These are phyloP conservation scores for Alloplasta piceator DNA, from an alignment of 2,888 invertebrate species.

Conservation along the genomic window DNA sequence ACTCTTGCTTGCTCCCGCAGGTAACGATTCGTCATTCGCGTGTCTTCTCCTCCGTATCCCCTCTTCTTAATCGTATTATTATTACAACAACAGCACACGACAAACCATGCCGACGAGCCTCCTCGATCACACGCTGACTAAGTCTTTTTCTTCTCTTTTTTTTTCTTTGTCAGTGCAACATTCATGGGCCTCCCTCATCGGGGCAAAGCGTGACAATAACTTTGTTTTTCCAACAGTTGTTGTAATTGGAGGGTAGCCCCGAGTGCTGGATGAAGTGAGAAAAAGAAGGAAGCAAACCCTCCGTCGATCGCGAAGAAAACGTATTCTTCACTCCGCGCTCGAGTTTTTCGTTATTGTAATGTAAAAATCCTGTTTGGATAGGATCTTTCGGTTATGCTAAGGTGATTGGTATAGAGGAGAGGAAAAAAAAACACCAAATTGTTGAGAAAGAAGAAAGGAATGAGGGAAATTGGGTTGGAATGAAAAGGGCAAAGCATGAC, in stretches of 20 bases:
- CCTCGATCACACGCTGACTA: too few species aligned
- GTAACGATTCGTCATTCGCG: slow-evolving; percentile 46
- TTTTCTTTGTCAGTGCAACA: slow-evolving; percentile 15
- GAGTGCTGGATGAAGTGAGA: neutral
- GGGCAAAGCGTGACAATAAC: slow-evolving; percentile 44
- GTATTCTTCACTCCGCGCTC: slow-evolving; percentile 28
- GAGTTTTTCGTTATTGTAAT: slow-evolving; percentile 60
- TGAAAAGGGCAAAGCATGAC: slow-evolving; percentile 50
- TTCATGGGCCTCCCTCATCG: slow-evolving; percentile 33
- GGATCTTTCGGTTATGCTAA: slow-evolving; percentile 30
- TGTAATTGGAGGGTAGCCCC: slow-evolving; percentile 42
- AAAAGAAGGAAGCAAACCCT: slow-evolving; percentile 18
- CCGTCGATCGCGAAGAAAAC: slow-evolving; percentile 27
- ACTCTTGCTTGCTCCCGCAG: slow-evolving; percentile 4
- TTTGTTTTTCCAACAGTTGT: slow-evolving; percentile 61
- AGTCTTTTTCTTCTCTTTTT: neutral
- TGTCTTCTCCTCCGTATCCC: slow-evolving; percentile 19
- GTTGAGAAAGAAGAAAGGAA: slow-evolving; percentile 11
- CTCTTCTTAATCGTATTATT: slow-evolving; percentile 55
- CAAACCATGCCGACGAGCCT: slow-evolving; percentile 6
- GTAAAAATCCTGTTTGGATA: slow-evolving; percentile 62
- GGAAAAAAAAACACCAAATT: neutral
- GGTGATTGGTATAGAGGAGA: slow-evolving; percentile 29
- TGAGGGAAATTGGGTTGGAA: slow-evolving; percentile 43
- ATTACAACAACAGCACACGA: slow-evolving; percentile 45